phyloP scores from a whole-genome alignment of 1,140 invertebrate genomes.

The Dendroctonus valens region DNA sequence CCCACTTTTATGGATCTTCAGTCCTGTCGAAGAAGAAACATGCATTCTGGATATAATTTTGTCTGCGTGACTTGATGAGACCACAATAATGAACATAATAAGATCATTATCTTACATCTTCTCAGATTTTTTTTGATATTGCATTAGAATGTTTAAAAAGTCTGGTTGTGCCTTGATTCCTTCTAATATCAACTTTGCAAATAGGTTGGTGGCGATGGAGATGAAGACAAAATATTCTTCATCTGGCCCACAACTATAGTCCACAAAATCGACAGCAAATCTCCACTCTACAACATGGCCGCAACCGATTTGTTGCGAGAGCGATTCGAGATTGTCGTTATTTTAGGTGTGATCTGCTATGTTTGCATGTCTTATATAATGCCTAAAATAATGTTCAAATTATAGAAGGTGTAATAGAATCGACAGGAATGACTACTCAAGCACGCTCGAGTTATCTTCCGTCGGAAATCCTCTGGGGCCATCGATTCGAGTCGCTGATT shows the following conservation, averaged over 20 bases:
- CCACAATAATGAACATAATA: no score
- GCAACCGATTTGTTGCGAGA: slow-evolving; percentile 80
- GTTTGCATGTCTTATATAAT: neutral
- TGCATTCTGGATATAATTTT: no score
- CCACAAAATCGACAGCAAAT: slow-evolving; percentile 81
- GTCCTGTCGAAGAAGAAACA: no score
- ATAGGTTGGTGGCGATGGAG: slow-evolving; percentile 68
- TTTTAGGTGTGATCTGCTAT: slow-evolving; percentile 63
- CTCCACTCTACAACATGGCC: slow-evolving; percentile 80
- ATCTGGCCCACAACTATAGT: slow-evolving; percentile 89
- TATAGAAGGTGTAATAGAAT: slow-evolving; percentile 82
- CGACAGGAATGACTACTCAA: slow-evolving; percentile 80
- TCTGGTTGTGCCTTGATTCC: no score
- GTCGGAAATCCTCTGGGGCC: slow-evolving; percentile 88
- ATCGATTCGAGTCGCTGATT: slow-evolving; percentile 81
- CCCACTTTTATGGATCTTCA: no score
- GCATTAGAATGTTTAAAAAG: no score
- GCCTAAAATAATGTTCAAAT: slow-evolving; percentile 31
- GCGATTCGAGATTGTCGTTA: slow-evolving; percentile 89
- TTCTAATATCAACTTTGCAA: slow-evolving; percentile 7
- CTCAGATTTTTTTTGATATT: no score
- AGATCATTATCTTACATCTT: no score
- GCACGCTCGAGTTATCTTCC: slow-evolving; percentile 87
- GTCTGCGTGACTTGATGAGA: no score
- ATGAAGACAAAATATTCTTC: slow-evolving; percentile 82